A percentile compares a stretch with the other conserved stretches of the same genome.
These are phyloP conservation scores for Harpagoxenus sublaevis DNA, from an alignment of 2,888 invertebrate species.

Conservation along the genomic window DNA sequence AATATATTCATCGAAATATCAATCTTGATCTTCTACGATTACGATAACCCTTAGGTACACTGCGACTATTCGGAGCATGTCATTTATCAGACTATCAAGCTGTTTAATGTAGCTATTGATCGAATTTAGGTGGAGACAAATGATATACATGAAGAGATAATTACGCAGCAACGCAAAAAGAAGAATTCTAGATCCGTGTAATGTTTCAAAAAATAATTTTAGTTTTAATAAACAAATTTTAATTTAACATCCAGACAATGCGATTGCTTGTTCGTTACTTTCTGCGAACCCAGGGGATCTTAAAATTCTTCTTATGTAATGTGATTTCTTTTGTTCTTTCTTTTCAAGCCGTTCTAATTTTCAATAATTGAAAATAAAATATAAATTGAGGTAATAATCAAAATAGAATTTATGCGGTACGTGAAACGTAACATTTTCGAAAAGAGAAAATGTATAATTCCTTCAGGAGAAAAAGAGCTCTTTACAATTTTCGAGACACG, in stretches of 20 bases:
- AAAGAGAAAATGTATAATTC: neutral
- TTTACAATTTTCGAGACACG: neutral
- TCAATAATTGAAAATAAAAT: neutral
- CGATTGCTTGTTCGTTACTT: neutral
- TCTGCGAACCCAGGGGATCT: neutral
- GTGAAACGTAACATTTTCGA: neutral
- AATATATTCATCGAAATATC: neutral
- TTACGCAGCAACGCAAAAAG: neutral
- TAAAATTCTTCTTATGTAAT: neutral
- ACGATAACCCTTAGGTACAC: slow-evolving; percentile 69
- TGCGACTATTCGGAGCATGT: slow-evolving; percentile 72
- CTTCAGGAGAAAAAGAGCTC: neutral
- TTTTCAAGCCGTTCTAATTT: neutral
- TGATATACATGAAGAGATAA: slow-evolving; percentile 69
- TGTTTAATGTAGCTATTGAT: slow-evolving; percentile 78
- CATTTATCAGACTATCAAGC: slow-evolving; percentile 77
- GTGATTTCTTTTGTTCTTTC: neutral
- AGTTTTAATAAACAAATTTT: neutral
- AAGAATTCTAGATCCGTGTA: neutral
- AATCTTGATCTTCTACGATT: neutral
- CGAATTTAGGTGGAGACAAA: slow-evolving; percentile 49
- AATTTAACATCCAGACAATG: neutral
- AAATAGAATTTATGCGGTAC: neutral
- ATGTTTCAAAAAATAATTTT: slow-evolving; percentile 3
- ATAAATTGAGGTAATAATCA: neutral